Evolutionary conservation across 2,888 invertebrate genomes (phyloP), one percentile per base, ranked within the genome.

Genomic region (Ectemnius lituratus): DNA sequence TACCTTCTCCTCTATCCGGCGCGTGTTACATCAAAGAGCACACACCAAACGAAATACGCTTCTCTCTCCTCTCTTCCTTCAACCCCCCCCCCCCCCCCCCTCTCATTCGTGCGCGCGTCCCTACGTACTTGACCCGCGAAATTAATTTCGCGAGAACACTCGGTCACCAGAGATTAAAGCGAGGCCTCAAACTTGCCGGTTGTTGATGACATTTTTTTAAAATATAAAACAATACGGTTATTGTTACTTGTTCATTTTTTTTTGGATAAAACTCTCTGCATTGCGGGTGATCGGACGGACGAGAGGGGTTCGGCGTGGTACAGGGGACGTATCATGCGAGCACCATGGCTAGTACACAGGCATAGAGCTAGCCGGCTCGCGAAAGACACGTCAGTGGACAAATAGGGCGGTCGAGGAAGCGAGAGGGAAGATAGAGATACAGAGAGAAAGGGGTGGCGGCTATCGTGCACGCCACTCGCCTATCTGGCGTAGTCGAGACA

Each of bases 401-500:
- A 16, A 70, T 60, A 63, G 28, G 58, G 61, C 72, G 59, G 73
- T 62, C 65, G 64, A 45, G 61, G 49, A 27, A 63, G 75, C 66
- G 68, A 73, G 46, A 18, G 62, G 61, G 59, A 73, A 57, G 52
- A 46, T 70, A 16, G n/a, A 52, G 52, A 52, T 37, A 37, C 64
- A 63, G 63, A 47, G 60, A 47, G 45, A 65, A 73, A 67, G 67
- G 69, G 37, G 23, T 60, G 64, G 59, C 65, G 56, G 52, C 45
- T 70, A 65, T 66, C 73, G 73, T 76, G 68, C 75, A 73, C 76
- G 73, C 72, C 72, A 73, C 76, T 70, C 75, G 76, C 76, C 73
- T 71, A 75, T 70, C 76, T 75, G 76, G 58, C 75, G 16, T 69
- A 77, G 68, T 72, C 78, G 78, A 79, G 73, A 78, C 78, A 78